Conservation (phyloP, 2,888 invertebrate genomes). For the Mantis religiosa region DNA sequence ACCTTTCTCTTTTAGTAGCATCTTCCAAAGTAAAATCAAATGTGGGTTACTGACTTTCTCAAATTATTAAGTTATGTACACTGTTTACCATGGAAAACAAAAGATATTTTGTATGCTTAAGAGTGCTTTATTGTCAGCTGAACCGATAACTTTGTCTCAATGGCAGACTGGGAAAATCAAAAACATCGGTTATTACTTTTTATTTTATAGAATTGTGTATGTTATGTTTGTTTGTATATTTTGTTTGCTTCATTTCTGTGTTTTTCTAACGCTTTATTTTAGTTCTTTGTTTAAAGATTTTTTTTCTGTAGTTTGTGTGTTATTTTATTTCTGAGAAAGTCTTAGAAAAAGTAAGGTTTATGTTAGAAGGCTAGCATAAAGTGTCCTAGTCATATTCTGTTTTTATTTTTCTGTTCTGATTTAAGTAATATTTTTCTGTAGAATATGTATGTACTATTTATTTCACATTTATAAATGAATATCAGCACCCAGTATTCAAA, state of each 20-base stretch:
- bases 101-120: too few species aligned
- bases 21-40: too few species aligned
- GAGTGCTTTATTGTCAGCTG: too few species aligned
- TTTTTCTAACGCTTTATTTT: background rate
- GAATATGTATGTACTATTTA: background rate
- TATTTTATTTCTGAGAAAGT: background rate
- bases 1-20: too few species aligned
- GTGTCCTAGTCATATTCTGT: background rate
- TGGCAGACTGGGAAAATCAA: background rate
- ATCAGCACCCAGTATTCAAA: background rate
- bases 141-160: background rate
- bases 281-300: background rate
- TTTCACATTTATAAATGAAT: background rate
- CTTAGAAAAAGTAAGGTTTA: background rate
- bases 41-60: too few species aligned
- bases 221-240: background rate
- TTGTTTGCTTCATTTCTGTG: background rate
- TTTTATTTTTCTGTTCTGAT: background rate
- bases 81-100: too few species aligned
- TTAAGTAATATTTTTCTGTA: background rate
- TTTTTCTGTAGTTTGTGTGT: background rate
- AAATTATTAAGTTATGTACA: too few species aligned
- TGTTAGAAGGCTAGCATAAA: background rate
- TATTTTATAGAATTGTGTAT: background rate
- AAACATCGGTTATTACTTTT: background rate